Evolutionary conservation across 2,888 invertebrate species (phyloP), one percentile per base, ranked within the genome.

Genomic region (Cataglyphis rosenhaueri): DNA sequence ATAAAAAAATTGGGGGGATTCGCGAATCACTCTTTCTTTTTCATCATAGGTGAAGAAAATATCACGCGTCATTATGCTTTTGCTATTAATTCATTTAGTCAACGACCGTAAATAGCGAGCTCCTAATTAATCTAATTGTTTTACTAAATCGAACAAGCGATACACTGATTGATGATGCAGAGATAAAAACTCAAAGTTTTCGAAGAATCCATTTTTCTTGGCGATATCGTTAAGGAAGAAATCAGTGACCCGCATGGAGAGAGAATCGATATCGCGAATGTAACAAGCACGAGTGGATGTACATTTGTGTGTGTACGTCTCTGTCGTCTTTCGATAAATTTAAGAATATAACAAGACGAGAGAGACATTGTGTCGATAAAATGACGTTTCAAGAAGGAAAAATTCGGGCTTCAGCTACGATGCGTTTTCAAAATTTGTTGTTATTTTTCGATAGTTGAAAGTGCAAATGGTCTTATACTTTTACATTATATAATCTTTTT

Each of bases 91-190:
- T 21, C 8, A 64, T 64, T 64, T 10, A 12, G n/a, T 55, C 57
- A 29, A 59, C 48, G n/a, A 21, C 35, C 29, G 59, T 78, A 52
- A 66, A 78, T n/a, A 52, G 25, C 66, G 38, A 68, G 52, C 62
- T 70, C 29, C 38, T 82, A 78, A 82, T 76, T 78, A 78, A 52
- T 68, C n/a, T 82, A 82, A 82, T 82, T 82, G 66, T 70, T 61
- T 61, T 70, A 68, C 75, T 41, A 41, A 52, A 32, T 29, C n/a
- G n/a, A 57, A 76, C n/a, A 55, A 41, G 21, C 52, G 29, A 3
- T 44, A 55, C 38, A 35, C 59, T 79, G 79, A 79, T 79, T 73
- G 79, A 79, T 79, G 59, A 21, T 48, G 25, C 25, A 29, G 79
- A 71, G 44, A 71, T 10, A 59, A 25, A 73, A 61, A 79, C 5